These are phyloP conservation scores for Gadopsis marmoratus DNA, from an alignment of 2,797 vertebrate genomes.

Conservation along the genomic window DNA sequence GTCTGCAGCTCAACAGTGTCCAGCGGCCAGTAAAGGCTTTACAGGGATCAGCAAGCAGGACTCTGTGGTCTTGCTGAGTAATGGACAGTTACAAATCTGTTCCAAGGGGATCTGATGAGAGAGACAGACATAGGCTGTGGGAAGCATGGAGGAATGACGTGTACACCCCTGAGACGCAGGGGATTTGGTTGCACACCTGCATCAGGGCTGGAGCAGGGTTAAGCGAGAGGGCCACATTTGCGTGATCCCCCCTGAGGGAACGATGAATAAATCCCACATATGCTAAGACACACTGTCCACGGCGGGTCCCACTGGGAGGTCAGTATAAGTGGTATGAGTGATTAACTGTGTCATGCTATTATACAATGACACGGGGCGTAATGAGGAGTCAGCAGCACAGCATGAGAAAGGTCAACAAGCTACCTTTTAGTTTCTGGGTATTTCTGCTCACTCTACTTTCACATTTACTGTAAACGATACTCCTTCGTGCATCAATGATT, in stretches of 20 bases:
- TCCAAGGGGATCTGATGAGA: slow-evolving; percentile 34
- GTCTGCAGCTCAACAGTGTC: slow-evolving; percentile 23
- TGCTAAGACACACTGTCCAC: slow-evolving; percentile 20
- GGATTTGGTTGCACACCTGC: slow-evolving; percentile 58
- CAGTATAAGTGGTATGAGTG: slow-evolving; percentile 24
- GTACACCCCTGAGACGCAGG: not conserved
- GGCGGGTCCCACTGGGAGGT: slow-evolving; percentile 33
- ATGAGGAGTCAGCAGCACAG: slow-evolving; percentile 13
- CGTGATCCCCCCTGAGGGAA: slow-evolving; percentile 42
- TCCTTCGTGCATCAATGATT: not conserved
- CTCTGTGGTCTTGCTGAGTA: slow-evolving; percentile 36
- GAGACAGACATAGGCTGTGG: slow-evolving; percentile 2
- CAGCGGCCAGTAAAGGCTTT: slow-evolving; percentile 44
- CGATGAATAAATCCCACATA: slow-evolving; percentile 47
- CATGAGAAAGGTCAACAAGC: slow-evolving; percentile 54
- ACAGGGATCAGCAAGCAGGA: slow-evolving; percentile 50
- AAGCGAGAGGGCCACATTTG: slow-evolving; percentile 15
- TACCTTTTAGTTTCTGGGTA: not conserved
- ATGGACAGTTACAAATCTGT: slow-evolving; percentile 60
- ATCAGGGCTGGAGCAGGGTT: slow-evolving; percentile 19
- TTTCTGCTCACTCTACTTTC: slow-evolving; percentile 6
- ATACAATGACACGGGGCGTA: slow-evolving; percentile 46
- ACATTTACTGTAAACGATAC: not conserved
- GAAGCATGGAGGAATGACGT: slow-evolving; percentile 21
- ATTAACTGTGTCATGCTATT: slow-evolving; percentile 61